Evolutionary conservation across 2,797 vertebrate species (phyloP).

Genomic region (Valencia hispanica): DNA sequence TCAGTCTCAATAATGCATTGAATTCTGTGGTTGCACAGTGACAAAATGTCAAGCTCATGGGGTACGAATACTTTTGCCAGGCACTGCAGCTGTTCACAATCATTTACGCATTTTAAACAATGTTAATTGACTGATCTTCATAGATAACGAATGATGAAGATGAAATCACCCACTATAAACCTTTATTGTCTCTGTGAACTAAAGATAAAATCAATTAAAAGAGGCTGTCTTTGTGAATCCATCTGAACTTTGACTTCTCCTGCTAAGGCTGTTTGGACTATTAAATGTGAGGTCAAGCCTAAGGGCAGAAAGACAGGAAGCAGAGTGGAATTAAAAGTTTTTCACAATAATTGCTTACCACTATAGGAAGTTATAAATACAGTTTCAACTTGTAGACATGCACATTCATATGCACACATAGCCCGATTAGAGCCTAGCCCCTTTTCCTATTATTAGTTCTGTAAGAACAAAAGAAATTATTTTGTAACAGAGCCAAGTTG

Average conservation of each 20-base stretch:
- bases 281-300: conserved; percentile 33
- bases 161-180: neutral
- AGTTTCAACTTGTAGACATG: conserved; percentile 66
- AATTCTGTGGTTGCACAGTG: neutral
- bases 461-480: conserved; percentile 85
- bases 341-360: conserved; percentile 73
- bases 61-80: neutral
- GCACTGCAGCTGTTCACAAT: neutral
- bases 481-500: conserved; percentile 86
- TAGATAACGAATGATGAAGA: neutral
- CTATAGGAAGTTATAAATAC: conserved; percentile 90
- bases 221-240: conserved; percentile 1
- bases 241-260: conserved; percentile 21
- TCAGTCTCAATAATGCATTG: neutral
- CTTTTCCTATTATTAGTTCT: conserved; percentile 90
- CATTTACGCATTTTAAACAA: neutral
- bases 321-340: conserved; percentile 88
- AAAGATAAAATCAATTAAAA: neutral
- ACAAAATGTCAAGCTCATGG: neutral
- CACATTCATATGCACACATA: conserved; percentile 40
- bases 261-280: conserved; percentile 20
- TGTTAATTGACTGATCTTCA: neutral
- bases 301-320: conserved; percentile 87
- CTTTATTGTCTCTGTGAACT: neutral
- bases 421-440: conserved; percentile 58